Percentiles rank a stretch among this genome's conserved stretches.
Evolutionary conservation across 2,888 invertebrate species (phyloP).

Genomic region (Phorcus lineatus): DNA sequence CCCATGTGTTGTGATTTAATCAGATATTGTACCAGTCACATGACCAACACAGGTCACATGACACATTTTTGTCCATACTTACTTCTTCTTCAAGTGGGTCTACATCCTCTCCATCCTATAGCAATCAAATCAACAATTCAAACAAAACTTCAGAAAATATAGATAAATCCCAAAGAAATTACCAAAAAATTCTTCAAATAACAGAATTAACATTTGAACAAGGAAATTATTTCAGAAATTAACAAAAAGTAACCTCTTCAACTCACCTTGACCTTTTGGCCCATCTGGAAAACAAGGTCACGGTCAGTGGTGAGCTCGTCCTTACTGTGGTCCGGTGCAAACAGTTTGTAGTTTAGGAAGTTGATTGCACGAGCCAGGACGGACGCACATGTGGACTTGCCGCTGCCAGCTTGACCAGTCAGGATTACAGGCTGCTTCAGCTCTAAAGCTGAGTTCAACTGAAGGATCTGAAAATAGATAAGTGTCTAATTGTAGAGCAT

Average conservation of each 20-base stretch:
- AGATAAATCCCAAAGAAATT: no score
- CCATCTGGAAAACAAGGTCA: conserved; percentile 48
- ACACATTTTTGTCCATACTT: conserved; percentile 31
- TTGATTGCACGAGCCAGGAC: conserved; percentile 69
- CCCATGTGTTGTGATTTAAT: no score
- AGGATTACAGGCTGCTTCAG: conserved; percentile 64
- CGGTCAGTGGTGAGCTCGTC: conserved; percentile 64
- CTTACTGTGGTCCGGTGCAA: conserved; percentile 65
- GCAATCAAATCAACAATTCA: no score
- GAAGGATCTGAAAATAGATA: conserved; percentile 57
- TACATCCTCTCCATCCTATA: conserved; percentile 43
- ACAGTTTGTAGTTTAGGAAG: conserved; percentile 65
- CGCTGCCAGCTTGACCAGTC: conserved; percentile 69
- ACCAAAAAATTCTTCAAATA: no score
- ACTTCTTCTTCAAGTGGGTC: conserved; percentile 46
- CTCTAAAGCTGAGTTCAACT: conserved; percentile 67
- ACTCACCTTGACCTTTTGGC: background rate
- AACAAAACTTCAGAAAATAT: no score
- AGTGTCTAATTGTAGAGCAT: background rate
- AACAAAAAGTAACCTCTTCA: no score
- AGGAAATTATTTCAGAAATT: no score
- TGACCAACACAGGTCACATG: no score
- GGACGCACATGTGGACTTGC: conserved; percentile 67
- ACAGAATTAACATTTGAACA: no score
- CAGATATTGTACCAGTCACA: no score